A percentile compares a stretch with the other conserved stretches of the same genome.
Evolutionary conservation across 1,140 invertebrate genomes (phyloP).

Genomic region (Drosophila obscura): DNA sequence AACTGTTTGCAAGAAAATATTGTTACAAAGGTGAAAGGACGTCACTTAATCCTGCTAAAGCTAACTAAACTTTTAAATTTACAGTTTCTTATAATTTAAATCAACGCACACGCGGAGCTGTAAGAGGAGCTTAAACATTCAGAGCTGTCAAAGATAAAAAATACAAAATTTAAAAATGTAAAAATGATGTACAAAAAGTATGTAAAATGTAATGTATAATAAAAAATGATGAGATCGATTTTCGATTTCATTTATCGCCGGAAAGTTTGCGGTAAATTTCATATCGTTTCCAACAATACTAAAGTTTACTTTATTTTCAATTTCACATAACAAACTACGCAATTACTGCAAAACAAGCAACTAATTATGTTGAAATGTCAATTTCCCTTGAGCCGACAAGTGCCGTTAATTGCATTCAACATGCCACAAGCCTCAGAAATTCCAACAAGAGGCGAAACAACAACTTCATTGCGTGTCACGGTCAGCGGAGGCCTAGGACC

Average conservation of each 20-base stretch:
- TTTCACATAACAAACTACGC: background rate
- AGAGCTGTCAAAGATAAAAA: too few relatives aligned
- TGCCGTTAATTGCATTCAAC: constrained; percentile 77
- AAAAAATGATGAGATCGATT: background rate
- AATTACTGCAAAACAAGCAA: constrained; percentile 34
- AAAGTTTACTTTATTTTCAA: too few relatives aligned
- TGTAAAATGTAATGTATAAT: background rate
- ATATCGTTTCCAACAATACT: too few relatives aligned
- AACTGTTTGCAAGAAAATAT: too few relatives aligned
- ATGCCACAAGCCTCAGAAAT: constrained; percentile 42
- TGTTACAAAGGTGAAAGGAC: too few relatives aligned
- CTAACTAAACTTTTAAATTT: background rate
- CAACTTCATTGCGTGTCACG: constrained; percentile 78
- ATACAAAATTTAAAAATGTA: too few relatives aligned
- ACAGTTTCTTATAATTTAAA: too few relatives aligned
- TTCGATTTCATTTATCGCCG: background rate
- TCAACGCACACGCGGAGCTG: too few relatives aligned
- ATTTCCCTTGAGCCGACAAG: constrained; percentile 42
- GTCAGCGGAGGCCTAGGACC: constrained; percentile 64
- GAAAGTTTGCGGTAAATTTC: background rate
- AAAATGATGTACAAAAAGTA: too few relatives aligned
- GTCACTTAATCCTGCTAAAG: too few relatives aligned
- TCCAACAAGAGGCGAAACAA: constrained; percentile 42
- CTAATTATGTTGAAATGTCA: constrained; percentile 56
- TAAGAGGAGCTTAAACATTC: too few relatives aligned